Conservation (phyloP, 1,140 invertebrate genomes). For the Vanessa atalanta region DNA sequence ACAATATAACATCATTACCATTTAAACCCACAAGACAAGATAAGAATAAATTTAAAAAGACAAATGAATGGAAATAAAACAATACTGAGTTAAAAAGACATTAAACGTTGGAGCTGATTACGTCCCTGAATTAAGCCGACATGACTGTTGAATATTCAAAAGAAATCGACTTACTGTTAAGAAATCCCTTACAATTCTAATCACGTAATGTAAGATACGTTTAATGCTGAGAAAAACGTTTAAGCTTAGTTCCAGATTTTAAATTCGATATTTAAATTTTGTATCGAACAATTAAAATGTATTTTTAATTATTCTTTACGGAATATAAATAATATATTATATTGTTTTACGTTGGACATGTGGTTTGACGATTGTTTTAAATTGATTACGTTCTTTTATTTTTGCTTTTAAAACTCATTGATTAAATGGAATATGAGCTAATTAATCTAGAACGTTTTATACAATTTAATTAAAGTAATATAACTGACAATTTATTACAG, state of each 20-base stretch:
- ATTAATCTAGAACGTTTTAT: too few species aligned
- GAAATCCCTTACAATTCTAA: conserved; percentile 31
- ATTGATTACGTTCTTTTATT: too few species aligned
- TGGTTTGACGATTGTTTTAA: too few species aligned
- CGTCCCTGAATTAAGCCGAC: conserved; percentile 34
- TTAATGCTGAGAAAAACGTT: conserved; percentile 13
- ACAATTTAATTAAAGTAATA: too few species aligned
- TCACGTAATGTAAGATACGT: conserved; percentile 31
- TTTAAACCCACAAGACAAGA: conserved; percentile 9
- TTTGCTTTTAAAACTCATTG: too few species aligned
- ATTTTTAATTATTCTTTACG: too few species aligned
- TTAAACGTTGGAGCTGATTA: conserved; percentile 37
- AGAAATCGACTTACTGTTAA: conserved; percentile 23
- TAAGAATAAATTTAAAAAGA: conserved; percentile 28
- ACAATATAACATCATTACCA: conserved; percentile 7
- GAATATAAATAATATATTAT: too few species aligned
- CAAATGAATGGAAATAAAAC: conserved; percentile 35
- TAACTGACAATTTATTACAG: too few species aligned
- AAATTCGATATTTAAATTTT: background rate
- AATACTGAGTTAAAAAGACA: conserved; percentile 38
- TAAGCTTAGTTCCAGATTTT: background rate
- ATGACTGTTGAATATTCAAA: conserved; percentile 37
- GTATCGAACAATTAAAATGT: too few species aligned
- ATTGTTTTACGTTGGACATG: too few species aligned
- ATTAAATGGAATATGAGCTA: too few species aligned